phyloP scores from a whole-genome alignment of 92 coral and sea anemone genomes.

The Diadumene lineata region DNA sequence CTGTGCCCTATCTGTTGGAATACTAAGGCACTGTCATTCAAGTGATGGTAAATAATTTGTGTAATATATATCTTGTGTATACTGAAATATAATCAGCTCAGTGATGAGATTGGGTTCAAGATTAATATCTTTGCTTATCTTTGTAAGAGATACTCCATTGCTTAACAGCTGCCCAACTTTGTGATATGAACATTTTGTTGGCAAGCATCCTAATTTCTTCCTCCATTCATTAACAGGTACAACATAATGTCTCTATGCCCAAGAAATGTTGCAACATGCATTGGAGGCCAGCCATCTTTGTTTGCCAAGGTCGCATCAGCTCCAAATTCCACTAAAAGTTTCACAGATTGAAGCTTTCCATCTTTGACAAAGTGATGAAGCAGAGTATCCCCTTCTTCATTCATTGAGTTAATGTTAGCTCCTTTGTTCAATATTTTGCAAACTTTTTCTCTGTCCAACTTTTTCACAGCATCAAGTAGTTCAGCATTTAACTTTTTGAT shows the following conservation, averaged over 20 bases:
- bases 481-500: slow-evolving; percentile 26
- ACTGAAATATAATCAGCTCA: too few species aligned
- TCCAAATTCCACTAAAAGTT: slow-evolving; percentile 70
- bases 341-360: slow-evolving; percentile 67
- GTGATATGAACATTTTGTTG: not conserved
- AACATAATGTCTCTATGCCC: slow-evolving; percentile 70
- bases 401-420: slow-evolving; percentile 51
- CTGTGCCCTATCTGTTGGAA: too few species aligned
- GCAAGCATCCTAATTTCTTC: not conserved
- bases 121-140: not conserved
- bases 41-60: too few species aligned
- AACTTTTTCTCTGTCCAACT: slow-evolving; percentile 54
- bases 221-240: slow-evolving; percentile 59
- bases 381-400: slow-evolving; percentile 67
- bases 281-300: slow-evolving; percentile 81
- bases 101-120: too few species aligned
- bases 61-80: too few species aligned
- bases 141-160: too few species aligned
- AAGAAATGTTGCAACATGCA: slow-evolving; percentile 65
- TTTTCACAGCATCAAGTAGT: slow-evolving; percentile 60
- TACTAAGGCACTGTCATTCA: too few species aligned
- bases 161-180: not conserved
- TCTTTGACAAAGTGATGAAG: slow-evolving; percentile 75
- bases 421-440: slow-evolving; percentile 53
- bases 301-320: slow-evolving; percentile 65